phyloP scores from a whole-genome alignment of 1,140 invertebrate species.

The Rhopalosiphum padi region DNA sequence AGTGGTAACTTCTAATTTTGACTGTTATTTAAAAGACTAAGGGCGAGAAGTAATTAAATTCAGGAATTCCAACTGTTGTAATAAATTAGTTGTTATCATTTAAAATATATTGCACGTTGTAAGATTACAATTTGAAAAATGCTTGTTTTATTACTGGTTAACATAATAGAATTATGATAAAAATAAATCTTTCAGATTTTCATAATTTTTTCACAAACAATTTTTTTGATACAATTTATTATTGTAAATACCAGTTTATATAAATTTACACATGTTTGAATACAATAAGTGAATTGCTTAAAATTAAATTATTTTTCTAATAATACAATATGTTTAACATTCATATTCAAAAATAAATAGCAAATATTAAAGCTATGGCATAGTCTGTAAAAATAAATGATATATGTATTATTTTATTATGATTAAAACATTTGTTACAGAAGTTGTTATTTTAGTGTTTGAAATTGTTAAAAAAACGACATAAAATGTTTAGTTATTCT shows the following conservation, averaged over 20 bases:
- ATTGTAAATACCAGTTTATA: neutral
- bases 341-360: neutral
- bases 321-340: neutral
- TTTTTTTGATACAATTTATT: neutral
- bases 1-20: slow-evolving; percentile 36
- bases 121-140: neutral
- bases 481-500: neutral
- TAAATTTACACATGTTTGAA: too few species aligned
- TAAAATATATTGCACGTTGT: slow-evolving; percentile 9
- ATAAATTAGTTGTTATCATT: slow-evolving; percentile 46
- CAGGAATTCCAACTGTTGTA: slow-evolving; percentile 40
- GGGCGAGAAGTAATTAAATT: slow-evolving; percentile 43
- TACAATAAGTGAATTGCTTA: neutral
- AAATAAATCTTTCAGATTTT: neutral
- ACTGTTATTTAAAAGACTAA: slow-evolving; percentile 46
- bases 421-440: neutral
- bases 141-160: neutral
- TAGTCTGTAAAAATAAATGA: neutral
- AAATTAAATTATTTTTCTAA: neutral
- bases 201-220: neutral
- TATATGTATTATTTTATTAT: neutral
- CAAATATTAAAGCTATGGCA: neutral
- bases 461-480: neutral
- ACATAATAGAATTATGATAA: neutral
- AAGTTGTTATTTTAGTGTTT: neutral